A percentile compares a stretch with the other conserved stretches of the same genome.
phyloP scores from a whole-genome alignment of 2,888 invertebrate species.

The Busseola fusca region DNA sequence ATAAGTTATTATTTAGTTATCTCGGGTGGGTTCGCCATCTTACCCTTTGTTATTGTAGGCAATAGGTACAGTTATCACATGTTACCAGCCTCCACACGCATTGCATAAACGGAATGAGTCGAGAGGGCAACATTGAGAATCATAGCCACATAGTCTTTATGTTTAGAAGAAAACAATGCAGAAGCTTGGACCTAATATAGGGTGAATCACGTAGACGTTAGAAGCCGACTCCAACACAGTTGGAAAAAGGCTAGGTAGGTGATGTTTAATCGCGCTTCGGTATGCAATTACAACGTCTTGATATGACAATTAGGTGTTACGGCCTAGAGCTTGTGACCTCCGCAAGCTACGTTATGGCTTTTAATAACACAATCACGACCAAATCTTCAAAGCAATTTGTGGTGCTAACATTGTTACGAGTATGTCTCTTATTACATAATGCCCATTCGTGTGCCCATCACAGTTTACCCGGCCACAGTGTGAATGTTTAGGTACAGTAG shows the following conservation, averaged over 20 bases:
- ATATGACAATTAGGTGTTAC: background rate
- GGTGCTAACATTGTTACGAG: conserved; percentile 27
- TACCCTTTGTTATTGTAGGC: background rate
- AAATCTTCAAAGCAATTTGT: conserved; percentile 34
- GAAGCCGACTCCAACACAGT: too few species aligned
- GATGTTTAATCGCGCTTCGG: too few species aligned
- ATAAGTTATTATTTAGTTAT: background rate
- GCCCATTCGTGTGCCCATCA: conserved; percentile 22
- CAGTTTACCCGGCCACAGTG: conserved; percentile 3
- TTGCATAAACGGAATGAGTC: background rate
- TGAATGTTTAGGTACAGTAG: background rate
- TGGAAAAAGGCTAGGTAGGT: too few species aligned
- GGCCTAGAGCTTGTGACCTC: background rate
- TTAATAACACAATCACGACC: conserved; percentile 18
- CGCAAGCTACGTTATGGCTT: background rate
- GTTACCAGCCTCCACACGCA: background rate
- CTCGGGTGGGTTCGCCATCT: background rate
- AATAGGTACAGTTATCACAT: background rate
- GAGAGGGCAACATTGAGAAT: background rate
- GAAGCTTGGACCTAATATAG: too few species aligned
- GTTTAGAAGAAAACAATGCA: too few species aligned
- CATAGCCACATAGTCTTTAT: background rate
- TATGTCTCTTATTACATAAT: conserved; percentile 28
- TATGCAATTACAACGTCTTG: background rate
- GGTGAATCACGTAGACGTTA: too few species aligned